Conservation (phyloP, 1,140 invertebrate genomes). For the Brachionus calyciflorus region DNA sequence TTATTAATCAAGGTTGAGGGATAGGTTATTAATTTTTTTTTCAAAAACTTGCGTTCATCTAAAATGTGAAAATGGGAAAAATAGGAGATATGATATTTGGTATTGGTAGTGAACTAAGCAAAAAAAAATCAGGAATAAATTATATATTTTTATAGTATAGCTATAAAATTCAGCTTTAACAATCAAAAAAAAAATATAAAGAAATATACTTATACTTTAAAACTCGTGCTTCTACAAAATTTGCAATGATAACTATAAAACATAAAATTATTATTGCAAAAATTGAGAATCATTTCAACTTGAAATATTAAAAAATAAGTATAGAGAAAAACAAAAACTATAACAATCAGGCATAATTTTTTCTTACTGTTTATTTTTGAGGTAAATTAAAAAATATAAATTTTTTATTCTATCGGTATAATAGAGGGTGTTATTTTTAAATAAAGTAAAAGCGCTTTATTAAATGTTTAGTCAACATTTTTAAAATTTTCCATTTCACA, state of each 20-base stretch:
- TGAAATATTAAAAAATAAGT: too few relatives aligned
- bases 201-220: too few relatives aligned
- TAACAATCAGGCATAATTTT: conserved; percentile 5
- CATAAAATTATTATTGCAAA: conserved; percentile 9
- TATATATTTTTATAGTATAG: background rate
- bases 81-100: background rate
- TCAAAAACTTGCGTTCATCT: background rate
- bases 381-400: too few relatives aligned
- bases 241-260: background rate
- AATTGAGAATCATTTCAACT: conserved; percentile 13
- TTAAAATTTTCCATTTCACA: too few relatives aligned
- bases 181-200: too few relatives aligned
- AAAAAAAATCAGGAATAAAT: background rate
- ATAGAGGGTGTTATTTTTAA: too few relatives aligned
- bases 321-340: too few relatives aligned
- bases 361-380: too few relatives aligned
- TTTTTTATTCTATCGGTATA: too few relatives aligned
- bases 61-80: conserved; percentile 28
- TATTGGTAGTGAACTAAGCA: background rate
- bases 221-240: conserved; percentile 13
- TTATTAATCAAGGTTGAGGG: too few relatives aligned
- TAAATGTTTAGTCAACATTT: too few relatives aligned
- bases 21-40: background rate
- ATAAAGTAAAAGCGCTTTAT: too few relatives aligned
- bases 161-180: background rate